A percentile compares a stretch with the other conserved stretches of the same genome.
These are phyloP conservation scores for Sphecodes monilicornis DNA, from an alignment of 2,888 invertebrate genomes.

Conservation along the genomic window DNA sequence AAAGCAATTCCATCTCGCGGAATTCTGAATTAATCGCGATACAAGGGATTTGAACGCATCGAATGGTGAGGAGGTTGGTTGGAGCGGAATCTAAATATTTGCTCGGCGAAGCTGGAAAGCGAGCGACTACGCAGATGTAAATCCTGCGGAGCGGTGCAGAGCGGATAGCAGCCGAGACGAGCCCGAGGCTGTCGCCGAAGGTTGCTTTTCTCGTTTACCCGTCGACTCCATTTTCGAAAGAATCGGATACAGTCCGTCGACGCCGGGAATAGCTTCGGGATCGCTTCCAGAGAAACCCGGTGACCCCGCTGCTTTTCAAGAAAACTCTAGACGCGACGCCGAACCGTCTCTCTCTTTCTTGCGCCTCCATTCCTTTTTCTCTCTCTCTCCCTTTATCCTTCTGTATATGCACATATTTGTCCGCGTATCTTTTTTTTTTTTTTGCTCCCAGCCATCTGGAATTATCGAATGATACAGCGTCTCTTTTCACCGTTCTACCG, in stretches of 20 bases:
- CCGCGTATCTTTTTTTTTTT: not conserved
- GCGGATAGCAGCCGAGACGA: not conserved
- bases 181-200: not conserved
- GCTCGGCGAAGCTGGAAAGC: not conserved
- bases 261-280: constrained; percentile 2
- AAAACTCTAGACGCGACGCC: not conserved
- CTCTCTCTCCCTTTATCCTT: no score
- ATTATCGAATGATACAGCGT: not conserved
- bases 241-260: constrained; percentile 8
- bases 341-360: not conserved
- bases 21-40: not conserved
- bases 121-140: not conserved
- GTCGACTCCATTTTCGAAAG: constrained; percentile 23
- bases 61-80: not conserved
- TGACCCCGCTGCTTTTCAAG: not conserved
- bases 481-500: not conserved
- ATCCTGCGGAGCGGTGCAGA: not conserved
- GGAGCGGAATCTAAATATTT: constrained; percentile 5
- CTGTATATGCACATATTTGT: no score
- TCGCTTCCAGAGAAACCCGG: not conserved
- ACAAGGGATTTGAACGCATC: not conserved
- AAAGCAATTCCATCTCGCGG: not conserved
- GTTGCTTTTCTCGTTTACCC: constrained; percentile 13
- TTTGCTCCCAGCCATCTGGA: not conserved
- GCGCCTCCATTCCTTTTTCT: not conserved